Evolutionary conservation across 2,888 invertebrate genomes (phyloP).

Genomic region (Silvanus unidentatus): DNA sequence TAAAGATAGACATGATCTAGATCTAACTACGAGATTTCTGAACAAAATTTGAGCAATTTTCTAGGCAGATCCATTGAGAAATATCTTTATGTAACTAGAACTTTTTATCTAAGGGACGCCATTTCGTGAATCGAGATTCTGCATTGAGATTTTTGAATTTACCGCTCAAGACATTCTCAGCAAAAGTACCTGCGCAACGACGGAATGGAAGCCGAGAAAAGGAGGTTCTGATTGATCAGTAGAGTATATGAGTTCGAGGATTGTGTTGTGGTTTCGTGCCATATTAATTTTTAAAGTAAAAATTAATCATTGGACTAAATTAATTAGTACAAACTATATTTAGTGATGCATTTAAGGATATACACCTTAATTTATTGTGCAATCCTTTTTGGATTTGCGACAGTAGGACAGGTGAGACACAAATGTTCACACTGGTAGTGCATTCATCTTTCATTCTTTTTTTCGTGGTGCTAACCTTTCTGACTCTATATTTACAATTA

Average conservation of each 20-base stretch:
- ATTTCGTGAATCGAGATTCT: no score
- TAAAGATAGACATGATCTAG: no score
- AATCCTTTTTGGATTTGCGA: slow-evolving; percentile 67
- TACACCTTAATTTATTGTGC: slow-evolving; percentile 66
- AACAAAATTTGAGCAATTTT: no score
- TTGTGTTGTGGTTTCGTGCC: slow-evolving; percentile 41
- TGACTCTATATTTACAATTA: slow-evolving; percentile 2
- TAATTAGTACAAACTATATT: slow-evolving; percentile 45
- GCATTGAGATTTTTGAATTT: no score
- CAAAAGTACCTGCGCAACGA: no score
- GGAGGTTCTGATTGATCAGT: slow-evolving; percentile 39
- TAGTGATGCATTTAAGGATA: slow-evolving; percentile 73
- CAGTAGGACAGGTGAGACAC: slow-evolving; percentile 68
- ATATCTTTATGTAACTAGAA: no score
- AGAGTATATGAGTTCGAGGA: slow-evolving; percentile 40
- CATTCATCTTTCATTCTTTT: background rate
- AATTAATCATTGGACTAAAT: slow-evolving; percentile 35
- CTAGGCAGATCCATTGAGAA: no score
- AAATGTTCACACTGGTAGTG: slow-evolving; percentile 23
- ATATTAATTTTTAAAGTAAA: slow-evolving; percentile 38
- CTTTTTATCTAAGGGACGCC: no score
- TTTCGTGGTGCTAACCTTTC: slow-evolving; percentile 6
- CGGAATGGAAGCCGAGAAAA: background rate
- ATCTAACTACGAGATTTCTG: no score
- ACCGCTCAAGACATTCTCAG: background rate